phyloP scores from a whole-genome alignment of 2,113 vertebrate genomes.

The Scartelaos histophorus region DNA sequence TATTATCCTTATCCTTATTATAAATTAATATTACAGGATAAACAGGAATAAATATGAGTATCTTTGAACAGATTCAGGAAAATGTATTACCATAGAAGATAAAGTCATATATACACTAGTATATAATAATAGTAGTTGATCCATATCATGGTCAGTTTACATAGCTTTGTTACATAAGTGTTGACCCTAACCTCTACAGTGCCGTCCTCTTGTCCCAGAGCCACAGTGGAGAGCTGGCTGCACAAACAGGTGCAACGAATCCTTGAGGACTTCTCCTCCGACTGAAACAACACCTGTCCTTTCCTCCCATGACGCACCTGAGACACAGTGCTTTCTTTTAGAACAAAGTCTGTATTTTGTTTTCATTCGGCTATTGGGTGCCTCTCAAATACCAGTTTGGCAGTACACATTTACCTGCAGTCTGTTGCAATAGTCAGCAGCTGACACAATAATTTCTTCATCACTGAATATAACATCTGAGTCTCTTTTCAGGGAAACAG shows the following conservation, averaged over 20 bases:
- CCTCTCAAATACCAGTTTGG: neutral
- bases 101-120: too few species aligned
- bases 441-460: slow-evolving; percentile 80
- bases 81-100: too few species aligned
- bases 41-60: too few species aligned
- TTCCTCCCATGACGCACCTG: slow-evolving; percentile 85
- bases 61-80: too few species aligned
- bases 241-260: slow-evolving; percentile 86
- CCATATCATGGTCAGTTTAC: neutral
- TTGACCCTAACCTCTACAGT: slow-evolving; percentile 78
- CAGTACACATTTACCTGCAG: slow-evolving; percentile 80
- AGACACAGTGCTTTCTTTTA: slow-evolving; percentile 1
- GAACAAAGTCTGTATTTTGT: neutral
- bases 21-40: too few species aligned
- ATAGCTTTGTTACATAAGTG: neutral
- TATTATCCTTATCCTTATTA: too few species aligned
- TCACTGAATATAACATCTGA: slow-evolving; percentile 84
- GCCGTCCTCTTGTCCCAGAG: slow-evolving; percentile 83
- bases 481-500: slow-evolving; percentile 85
- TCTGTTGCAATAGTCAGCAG: slow-evolving; percentile 84
- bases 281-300: slow-evolving; percentile 78
- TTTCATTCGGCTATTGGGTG: neutral
- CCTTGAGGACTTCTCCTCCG: slow-evolving; percentile 74
- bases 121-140: neutral
- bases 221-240: slow-evolving; percentile 72